Evolutionary conservation across 2,888 invertebrate genomes (phyloP).

Genomic region (Gandaritis pyraliata): DNA sequence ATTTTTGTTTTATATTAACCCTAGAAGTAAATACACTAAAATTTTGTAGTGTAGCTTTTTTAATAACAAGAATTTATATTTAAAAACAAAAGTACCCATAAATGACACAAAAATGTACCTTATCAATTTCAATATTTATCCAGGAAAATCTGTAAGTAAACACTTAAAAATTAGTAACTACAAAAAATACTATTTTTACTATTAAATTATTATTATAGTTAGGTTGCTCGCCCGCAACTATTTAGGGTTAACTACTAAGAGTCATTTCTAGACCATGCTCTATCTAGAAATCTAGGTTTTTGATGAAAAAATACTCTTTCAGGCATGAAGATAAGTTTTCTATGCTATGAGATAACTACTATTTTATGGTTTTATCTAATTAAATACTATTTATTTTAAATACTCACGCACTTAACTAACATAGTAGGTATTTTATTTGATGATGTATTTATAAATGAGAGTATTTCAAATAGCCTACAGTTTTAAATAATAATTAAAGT

Average conservation of each 20-base stretch:
- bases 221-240: conserved; percentile 73
- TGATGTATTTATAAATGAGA: conserved; percentile 27
- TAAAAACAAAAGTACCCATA: conserved; percentile 3
- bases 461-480: neutral
- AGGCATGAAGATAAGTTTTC: conserved; percentile 19
- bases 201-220: conserved; percentile 33
- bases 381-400: conserved; percentile 4
- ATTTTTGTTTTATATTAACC: too few species aligned
- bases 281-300: conserved; percentile 45
- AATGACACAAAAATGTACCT: conserved; percentile 36
- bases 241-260: conserved; percentile 46
- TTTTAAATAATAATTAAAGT: too few species aligned
- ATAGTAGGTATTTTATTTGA: neutral
- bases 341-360: conserved; percentile 26
- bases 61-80: too few species aligned
- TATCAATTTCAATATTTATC: conserved; percentile 29
- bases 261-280: conserved; percentile 62
- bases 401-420: conserved; percentile 1
- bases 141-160: conserved; percentile 42
- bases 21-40: too few species aligned
- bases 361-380: conserved; percentile 8
- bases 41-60: too few species aligned
- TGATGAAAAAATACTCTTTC: conserved; percentile 10
- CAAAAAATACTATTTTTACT: conserved; percentile 31
- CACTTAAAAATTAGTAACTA: conserved; percentile 36